A percentile compares a stretch with the other conserved stretches of the same genome.
phyloP scores from a whole-genome alignment of 2,113 vertebrate genomes.

The Dolichotis patagonum region DNA sequence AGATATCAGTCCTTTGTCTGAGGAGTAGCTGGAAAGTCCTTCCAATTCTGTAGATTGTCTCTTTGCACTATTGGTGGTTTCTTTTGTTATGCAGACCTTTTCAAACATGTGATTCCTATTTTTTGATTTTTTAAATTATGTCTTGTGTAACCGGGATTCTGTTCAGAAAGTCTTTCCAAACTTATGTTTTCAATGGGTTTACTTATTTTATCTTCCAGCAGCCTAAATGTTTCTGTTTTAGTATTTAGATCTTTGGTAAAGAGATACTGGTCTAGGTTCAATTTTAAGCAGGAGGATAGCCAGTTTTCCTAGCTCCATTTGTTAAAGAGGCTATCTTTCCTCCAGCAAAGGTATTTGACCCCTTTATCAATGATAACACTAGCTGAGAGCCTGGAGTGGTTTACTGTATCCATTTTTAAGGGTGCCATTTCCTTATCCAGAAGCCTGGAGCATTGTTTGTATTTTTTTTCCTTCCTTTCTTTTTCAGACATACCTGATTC shows the following conservation, averaged over 20 bases:
- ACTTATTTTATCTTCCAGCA: neutral
- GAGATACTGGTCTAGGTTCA: neutral
- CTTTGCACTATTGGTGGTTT: neutral
- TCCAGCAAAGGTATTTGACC: neutral
- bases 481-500: neutral
- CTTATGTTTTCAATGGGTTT: neutral
- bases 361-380: neutral
- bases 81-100: neutral
- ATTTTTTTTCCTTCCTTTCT: neutral
- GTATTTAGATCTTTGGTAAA: neutral
- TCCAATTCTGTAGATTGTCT: neutral
- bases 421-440: neutral
- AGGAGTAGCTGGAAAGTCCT: neutral
- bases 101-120: neutral
- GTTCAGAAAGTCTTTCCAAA: neutral
- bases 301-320: neutral
- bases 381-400: neutral
- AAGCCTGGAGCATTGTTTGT: neutral
- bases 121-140: neutral
- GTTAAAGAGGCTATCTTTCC: neutral
- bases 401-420: slow-evolving; percentile 6
- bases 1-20: neutral
- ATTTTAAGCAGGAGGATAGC: neutral
- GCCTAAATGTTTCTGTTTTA: neutral
- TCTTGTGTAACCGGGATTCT: neutral